Conservation (phyloP, 2,113 vertebrate species). For the Hipposideros armiger region DNA sequence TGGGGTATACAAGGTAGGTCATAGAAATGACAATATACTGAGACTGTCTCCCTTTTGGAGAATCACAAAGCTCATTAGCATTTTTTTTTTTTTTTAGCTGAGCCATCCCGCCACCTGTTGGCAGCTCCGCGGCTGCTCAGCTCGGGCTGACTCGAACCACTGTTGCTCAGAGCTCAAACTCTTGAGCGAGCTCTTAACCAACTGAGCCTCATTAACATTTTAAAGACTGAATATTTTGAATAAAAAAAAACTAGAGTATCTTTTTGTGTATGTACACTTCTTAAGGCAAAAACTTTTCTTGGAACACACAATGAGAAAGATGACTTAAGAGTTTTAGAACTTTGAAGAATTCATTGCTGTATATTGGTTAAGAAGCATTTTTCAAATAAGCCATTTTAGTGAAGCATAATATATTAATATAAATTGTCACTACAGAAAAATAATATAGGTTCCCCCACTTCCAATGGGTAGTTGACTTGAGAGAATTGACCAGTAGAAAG, state of each 20-base stretch:
- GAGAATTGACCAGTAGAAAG: not conserved
- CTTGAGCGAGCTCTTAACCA: no score
- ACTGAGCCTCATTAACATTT: not conserved
- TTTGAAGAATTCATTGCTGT: not conserved
- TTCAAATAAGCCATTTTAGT: not conserved
- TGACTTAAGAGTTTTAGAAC: not conserved
- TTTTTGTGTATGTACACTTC: not conserved
- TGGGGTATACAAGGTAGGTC: not conserved
- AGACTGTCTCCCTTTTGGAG: not conserved
- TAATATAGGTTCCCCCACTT: not conserved
- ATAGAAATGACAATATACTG: not conserved
- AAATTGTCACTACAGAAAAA: not conserved
- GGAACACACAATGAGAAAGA: not conserved
- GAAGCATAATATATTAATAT: not conserved
- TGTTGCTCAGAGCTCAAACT: no score
- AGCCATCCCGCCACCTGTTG: no score
- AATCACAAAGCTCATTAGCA: not conserved
- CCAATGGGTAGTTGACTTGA: not conserved
- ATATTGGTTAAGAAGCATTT: not conserved
- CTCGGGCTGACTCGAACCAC: no score
- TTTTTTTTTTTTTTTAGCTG: no score
- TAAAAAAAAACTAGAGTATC: not conserved
- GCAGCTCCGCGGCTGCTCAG: no score
- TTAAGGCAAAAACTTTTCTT: not conserved
- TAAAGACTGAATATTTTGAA: not conserved